Evolutionary conservation across 1,140 invertebrate genomes (phyloP), one percentile per base, ranked within the genome.

Genomic region (Tachypleus tridentatus): DNA sequence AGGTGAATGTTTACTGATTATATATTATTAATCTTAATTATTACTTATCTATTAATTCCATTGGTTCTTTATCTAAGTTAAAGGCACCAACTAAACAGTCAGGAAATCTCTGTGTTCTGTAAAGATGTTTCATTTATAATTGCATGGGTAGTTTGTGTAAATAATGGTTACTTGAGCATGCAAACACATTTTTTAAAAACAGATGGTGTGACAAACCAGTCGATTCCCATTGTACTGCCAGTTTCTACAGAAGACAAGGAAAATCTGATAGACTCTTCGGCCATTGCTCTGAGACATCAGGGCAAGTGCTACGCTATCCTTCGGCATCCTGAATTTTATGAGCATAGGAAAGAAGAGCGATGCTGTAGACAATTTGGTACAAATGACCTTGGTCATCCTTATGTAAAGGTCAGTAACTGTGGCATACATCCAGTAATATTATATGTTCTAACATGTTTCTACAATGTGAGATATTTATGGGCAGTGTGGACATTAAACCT

Each of bases 331-430:
- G 93, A 98, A 78, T 95, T 99, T 79, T 99, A 87, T 78, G 85
- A 83, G 53, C 95, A 99, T 74, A 83, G 93, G 53, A 98, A 98
- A 77, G 92, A 97, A 77, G 96, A 99, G 78, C 81, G 97, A 64
- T 88, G 90, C 70, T 83, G 84, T 4, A 80, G 94, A 57, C 93
- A 97, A 80, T 99, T 97, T 78, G 95, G 95, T 3, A 97, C 92
- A 0, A 86, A 83, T 57, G 85, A 97, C 67, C 51, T 11, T 48
- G 72, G 68, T 10, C 74, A 75, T 69, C 74, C 74, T 4, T 71
- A 71, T 49, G 67, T 74, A 5, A 72, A 74, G 62, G 69, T 70
- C 49, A 53, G 9, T 29, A 29, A 29, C 29, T 29, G 29, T 29
- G 29, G 29, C 29, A 60, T n/a, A 67, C 8, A 50, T 52, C 54